Percentiles rank a stretch among this genome's conserved stretches.
Conservation (phyloP, 2,888 invertebrate species). For the Hanleya hanleyi region DNA sequence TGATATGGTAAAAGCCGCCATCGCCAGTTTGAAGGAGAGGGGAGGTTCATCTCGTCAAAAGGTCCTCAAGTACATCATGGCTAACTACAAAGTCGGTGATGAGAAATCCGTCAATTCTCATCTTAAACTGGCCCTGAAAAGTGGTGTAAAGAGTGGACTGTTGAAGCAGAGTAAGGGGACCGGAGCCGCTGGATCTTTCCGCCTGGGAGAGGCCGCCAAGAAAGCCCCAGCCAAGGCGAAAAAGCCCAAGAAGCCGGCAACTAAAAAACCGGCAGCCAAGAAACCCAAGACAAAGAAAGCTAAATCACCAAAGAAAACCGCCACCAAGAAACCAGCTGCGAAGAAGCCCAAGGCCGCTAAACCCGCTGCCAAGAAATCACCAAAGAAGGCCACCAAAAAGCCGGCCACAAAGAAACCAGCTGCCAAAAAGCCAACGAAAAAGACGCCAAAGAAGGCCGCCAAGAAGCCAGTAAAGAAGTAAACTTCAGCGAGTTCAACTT, state of each 20-base stretch:
- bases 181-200: constrained; percentile 65
- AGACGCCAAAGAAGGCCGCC: too few species aligned
- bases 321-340: constrained; percentile 32
- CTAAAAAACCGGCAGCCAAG: constrained; percentile 38
- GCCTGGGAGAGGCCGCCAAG: constrained; percentile 44
- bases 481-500: too few species aligned
- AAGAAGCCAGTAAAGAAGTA: too few species aligned
- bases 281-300: constrained; percentile 47
- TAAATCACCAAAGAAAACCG: constrained; percentile 42
- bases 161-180: constrained; percentile 70
- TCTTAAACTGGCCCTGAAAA: constrained; percentile 71
- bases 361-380: constrained; percentile 11
- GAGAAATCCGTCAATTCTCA: constrained; percentile 72
- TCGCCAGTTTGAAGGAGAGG: constrained; percentile 72
- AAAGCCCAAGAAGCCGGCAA: constrained; percentile 25
- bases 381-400: constrained; percentile 30
- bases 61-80: constrained; percentile 73
- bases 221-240: constrained; percentile 22
- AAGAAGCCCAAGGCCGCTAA: constrained; percentile 23
- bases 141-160: constrained; percentile 68
- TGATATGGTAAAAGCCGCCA: constrained; percentile 73
- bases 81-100: constrained; percentile 72
- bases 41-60: constrained; percentile 75
- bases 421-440: too few species aligned
- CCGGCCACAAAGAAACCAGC: constrained; percentile 31